phyloP scores from a whole-genome alignment of 1,140 invertebrate species.

The Theocolax elegans region DNA sequence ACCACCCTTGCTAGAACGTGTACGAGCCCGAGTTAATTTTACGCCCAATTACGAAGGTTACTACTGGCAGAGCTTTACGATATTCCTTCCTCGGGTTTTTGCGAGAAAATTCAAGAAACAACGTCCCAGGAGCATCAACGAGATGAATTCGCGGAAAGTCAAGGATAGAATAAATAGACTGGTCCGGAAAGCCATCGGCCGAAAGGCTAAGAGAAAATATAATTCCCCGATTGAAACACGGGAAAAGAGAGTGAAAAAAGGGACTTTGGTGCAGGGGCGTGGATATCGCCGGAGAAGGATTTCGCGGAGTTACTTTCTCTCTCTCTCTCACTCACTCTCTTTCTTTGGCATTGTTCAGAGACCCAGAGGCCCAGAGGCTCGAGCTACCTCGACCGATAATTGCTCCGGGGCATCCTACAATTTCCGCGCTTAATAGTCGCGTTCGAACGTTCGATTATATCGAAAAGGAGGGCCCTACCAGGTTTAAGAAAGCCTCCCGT shows the following conservation, averaged over 20 bases:
- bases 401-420: slow-evolving; percentile 56
- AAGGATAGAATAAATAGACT: slow-evolving; percentile 25
- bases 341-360: neutral
- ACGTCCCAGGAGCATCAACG: slow-evolving; percentile 3
- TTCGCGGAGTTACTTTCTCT: too few relatives aligned
- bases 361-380: neutral
- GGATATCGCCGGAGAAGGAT: too few relatives aligned
- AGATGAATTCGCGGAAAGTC: slow-evolving; percentile 12
- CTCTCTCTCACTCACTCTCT: too few relatives aligned
- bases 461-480: neutral
- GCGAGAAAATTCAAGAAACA: slow-evolving; percentile 7
- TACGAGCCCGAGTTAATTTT: slow-evolving; percentile 23
- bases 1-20: too few relatives aligned
- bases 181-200: neutral
- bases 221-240: too few relatives aligned
- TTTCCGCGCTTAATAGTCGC: slow-evolving; percentile 54
- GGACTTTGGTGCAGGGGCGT: too few relatives aligned
- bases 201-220: neutral
- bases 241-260: too few relatives aligned
- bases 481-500: slow-evolving; percentile 12
- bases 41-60: slow-evolving; percentile 23
- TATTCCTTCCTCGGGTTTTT: neutral
- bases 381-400: slow-evolving; percentile 45
- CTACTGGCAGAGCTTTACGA: slow-evolving; percentile 9
- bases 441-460: slow-evolving; percentile 54